Evolutionary conservation across 1,140 invertebrate species (phyloP).

Genomic region (Rhyzopertha dominica): DNA sequence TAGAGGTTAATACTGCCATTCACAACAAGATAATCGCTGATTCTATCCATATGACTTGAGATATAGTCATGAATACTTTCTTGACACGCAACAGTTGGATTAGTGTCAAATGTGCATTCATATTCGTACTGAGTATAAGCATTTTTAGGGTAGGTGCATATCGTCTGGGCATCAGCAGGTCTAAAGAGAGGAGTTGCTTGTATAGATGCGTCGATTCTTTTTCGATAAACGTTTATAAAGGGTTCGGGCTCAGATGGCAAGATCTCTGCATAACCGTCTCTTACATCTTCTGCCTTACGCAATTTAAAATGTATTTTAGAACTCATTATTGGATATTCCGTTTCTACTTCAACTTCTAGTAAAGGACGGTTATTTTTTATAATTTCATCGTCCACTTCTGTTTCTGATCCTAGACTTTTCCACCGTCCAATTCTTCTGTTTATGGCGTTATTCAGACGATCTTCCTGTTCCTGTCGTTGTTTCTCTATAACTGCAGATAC

Average conservation of each 20-base stretch:
- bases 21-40: constrained; percentile 48
- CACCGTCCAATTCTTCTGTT: constrained; percentile 56
- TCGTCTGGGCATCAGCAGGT: constrained; percentile 58
- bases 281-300: constrained; percentile 51
- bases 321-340: constrained; percentile 53
- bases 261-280: constrained; percentile 63
- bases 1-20: constrained; percentile 62
- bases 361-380: constrained; percentile 52
- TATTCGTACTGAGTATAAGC: constrained; percentile 58
- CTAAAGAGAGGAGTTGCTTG: constrained; percentile 48
- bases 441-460: constrained; percentile 57
- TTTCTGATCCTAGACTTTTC: constrained; percentile 49
- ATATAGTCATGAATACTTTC: constrained; percentile 48
- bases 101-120: constrained; percentile 25
- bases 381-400: constrained; percentile 54
- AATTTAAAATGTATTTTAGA: constrained; percentile 46
- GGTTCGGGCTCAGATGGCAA: constrained; percentile 50
- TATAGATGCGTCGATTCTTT: constrained; percentile 49
- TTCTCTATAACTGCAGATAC: constrained; percentile 51
- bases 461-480: constrained; percentile 57
- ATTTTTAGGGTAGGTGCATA: constrained; percentile 41
- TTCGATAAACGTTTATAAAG: constrained; percentile 54
- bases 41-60: constrained; percentile 29
- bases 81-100: constrained; percentile 38
- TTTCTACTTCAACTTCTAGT: constrained; percentile 60